Evolutionary conservation across 2,113 vertebrate genomes (phyloP).

Genomic region (Girardinichthys multiradiatus): DNA sequence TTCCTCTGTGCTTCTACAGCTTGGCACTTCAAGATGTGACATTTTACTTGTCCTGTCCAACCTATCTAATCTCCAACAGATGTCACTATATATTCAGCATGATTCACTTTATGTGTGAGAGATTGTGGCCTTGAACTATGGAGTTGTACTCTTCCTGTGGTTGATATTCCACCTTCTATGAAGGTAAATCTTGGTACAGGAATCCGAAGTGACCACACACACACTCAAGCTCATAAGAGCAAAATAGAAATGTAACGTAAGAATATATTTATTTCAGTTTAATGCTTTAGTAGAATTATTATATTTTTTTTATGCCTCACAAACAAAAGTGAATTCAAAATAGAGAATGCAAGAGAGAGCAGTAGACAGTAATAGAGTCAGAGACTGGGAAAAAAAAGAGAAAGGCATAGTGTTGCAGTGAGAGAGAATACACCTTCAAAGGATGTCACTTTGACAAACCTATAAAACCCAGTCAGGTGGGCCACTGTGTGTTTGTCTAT

Average conservation of each 20-base stretch:
- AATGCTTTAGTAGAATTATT: conserved; percentile 33
- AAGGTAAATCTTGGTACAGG: not conserved
- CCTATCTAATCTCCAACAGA: not conserved
- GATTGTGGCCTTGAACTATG: not conserved
- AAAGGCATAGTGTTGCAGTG: conserved; percentile 20
- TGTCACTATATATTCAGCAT: not conserved
- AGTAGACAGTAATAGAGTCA: conserved; percentile 11
- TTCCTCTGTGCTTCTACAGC: not conserved
- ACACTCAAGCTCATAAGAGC: not conserved
- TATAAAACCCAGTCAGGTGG: conserved; percentile 12
- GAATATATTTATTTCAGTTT: conserved; percentile 4
- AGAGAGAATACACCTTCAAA: conserved; percentile 56
- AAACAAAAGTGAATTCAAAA: conserved; percentile 41
- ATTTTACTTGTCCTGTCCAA: not conserved
- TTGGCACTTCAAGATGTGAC: not conserved
- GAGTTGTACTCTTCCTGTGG: not conserved
- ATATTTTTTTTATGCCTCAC: conserved; percentile 34
- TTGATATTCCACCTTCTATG: not conserved
- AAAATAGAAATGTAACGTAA: conserved; percentile 18
- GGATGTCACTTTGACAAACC: conserved; percentile 49
- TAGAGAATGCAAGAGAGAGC: conserved; percentile 17
- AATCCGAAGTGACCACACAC: not conserved
- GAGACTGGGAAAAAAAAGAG: not conserved
- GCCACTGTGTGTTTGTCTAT: conserved; percentile 13
- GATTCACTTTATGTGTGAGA: not conserved